Evolutionary conservation across 2,888 invertebrate genomes (phyloP).

Genomic region (Scelioninae gen. 1): DNA sequence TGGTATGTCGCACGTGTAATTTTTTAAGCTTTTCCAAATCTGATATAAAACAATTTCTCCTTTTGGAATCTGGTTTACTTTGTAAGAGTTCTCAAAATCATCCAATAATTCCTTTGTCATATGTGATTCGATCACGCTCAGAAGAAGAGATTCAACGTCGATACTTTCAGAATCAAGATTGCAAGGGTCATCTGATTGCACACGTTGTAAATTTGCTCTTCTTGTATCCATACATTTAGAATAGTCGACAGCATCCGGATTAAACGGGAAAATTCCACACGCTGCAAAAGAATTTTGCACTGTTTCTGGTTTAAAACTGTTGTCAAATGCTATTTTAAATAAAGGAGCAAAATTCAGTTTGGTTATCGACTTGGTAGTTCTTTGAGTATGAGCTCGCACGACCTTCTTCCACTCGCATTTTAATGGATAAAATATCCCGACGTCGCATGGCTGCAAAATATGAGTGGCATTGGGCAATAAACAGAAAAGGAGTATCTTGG

Average conservation of each 20-base stretch:
- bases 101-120: too few relatives aligned
- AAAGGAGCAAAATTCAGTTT: conserved; percentile 68
- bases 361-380: conserved; percentile 42
- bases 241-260: conserved; percentile 45
- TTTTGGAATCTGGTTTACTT: too few relatives aligned
- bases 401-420: conserved; percentile 75
- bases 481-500: conserved; percentile 73
- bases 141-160: too few relatives aligned
- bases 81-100: too few relatives aligned
- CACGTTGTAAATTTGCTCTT: conserved; percentile 7
- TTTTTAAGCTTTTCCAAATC: too few relatives aligned
- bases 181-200: too few relatives aligned
- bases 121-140: too few relatives aligned
- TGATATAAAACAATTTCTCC: too few relatives aligned
- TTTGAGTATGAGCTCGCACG: conserved; percentile 69
- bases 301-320: conserved; percentile 26
- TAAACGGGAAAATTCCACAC: conserved; percentile 50
- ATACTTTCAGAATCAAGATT: not conserved
- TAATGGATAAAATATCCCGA: conserved; percentile 55
- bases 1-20: too few relatives aligned
- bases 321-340: conserved; percentile 23
- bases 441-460: conserved; percentile 52
- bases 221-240: conserved; percentile 50
- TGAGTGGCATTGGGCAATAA: conserved; percentile 70
- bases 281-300: conserved; percentile 42